Conservation (phyloP, 2,888 invertebrate genomes). For the Chorisops tibialis region DNA sequence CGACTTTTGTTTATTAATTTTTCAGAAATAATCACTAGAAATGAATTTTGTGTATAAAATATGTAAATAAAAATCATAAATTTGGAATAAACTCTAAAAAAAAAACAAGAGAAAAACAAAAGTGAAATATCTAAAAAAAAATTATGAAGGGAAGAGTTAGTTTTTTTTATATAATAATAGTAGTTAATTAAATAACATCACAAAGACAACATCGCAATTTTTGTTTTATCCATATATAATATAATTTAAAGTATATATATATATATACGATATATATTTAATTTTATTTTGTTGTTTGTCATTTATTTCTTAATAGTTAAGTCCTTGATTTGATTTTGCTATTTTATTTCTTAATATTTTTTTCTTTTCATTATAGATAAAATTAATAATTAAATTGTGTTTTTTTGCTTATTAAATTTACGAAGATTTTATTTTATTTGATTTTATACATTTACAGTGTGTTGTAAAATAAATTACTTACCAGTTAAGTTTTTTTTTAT, state of each 20-base stretch:
- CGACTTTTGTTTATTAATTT: not conserved
- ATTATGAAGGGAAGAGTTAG: not conserved
- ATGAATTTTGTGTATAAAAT: conserved; percentile 16
- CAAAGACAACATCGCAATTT: conserved; percentile 28
- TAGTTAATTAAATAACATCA: conserved; percentile 29
- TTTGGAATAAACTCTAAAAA: not conserved
- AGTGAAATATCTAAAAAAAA: conserved; percentile 12
- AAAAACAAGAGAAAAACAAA: not conserved
- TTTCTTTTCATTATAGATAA: not conserved
- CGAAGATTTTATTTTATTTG: not conserved
- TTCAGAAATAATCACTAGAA: too few relatives aligned
- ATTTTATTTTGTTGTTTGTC: conserved; percentile 1
- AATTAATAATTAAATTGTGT: not conserved
- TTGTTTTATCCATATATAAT: conserved; percentile 3
- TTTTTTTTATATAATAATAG: not conserved
- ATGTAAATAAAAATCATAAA: not conserved
- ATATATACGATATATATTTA: conserved; percentile 13
- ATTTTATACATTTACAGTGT: not conserved
- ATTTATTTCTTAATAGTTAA: not conserved
- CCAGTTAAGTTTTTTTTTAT: not conserved
- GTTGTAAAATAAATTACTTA: not conserved
- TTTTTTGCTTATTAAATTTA: conserved; percentile 2
- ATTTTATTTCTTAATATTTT: not conserved
- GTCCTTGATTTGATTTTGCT: conserved; percentile 15
- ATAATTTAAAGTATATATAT: conserved; percentile 18